These are phyloP conservation scores for Elegia similella DNA, from an alignment of 2,888 invertebrate genomes.

Conservation along the genomic window DNA sequence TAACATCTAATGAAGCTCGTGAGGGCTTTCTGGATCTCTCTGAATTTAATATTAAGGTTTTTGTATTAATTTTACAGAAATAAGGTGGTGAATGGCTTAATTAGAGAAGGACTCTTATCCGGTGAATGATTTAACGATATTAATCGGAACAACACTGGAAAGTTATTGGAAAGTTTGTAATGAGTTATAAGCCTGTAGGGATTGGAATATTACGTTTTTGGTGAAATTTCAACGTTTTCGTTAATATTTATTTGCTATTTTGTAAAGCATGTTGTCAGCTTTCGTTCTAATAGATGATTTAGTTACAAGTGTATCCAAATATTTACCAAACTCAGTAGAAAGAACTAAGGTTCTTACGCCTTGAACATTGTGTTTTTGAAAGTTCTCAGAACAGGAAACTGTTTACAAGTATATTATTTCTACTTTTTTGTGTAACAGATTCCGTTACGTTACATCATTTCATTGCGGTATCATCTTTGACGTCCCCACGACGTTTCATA, in stretches of 20 bases:
- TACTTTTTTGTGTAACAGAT: too few relatives aligned
- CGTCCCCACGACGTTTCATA: too few relatives aligned
- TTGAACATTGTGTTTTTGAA: too few relatives aligned
- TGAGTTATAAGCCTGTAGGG: slow-evolving; percentile 7
- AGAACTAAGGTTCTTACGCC: too few relatives aligned
- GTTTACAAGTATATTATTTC: too few relatives aligned
- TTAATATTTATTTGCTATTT: too few relatives aligned
- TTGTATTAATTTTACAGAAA: slow-evolving; percentile 33
- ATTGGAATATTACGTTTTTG: neutral
- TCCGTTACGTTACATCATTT: too few relatives aligned
- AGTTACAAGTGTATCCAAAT: too few relatives aligned
- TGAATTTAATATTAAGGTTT: slow-evolving; percentile 41
- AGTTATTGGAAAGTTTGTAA: slow-evolving; percentile 18
- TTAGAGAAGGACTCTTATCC: slow-evolving; percentile 24
- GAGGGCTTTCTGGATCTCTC: neutral
- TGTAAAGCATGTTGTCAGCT: neutral
- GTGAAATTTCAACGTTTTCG: neutral
- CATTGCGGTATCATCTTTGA: too few relatives aligned
- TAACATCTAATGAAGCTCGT: slow-evolving; percentile 19
- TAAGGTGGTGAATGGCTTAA: slow-evolving; percentile 24
- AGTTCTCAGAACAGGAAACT: too few relatives aligned
- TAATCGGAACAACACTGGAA: slow-evolving; percentile 20
- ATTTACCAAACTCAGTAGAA: too few relatives aligned
- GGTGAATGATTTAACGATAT: slow-evolving; percentile 25
- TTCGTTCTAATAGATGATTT: neutral